Evolutionary conservation across 2,113 vertebrate species (phyloP).

Genomic region (Tragelaphus strepsiceros): DNA sequence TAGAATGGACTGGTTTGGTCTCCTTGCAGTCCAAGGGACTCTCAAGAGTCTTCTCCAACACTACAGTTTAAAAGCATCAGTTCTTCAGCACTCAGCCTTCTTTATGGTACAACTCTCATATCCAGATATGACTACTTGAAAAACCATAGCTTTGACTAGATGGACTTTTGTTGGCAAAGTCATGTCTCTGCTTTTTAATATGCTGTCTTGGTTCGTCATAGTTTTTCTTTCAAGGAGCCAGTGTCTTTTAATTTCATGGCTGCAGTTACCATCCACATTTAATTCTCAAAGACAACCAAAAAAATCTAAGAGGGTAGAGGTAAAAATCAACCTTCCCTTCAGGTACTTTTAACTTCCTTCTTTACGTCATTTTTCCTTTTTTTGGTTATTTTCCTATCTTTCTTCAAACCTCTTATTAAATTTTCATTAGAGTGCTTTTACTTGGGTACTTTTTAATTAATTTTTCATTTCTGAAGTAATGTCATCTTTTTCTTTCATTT

Average conservation of each 20-base stretch:
- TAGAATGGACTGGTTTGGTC: neutral
- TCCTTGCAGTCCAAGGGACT: neutral
- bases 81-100: neutral
- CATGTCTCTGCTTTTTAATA: neutral
- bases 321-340: neutral
- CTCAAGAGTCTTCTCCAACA: neutral
- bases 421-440: constrained; percentile 1
- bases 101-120: neutral
- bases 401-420: neutral
- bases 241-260: neutral
- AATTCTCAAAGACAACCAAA: neutral
- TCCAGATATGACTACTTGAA: neutral
- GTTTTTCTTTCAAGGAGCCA: neutral
- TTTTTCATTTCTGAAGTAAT: neutral
- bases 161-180: neutral
- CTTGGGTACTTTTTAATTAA: neutral
- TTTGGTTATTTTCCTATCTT: neutral
- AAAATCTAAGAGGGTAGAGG: neutral
- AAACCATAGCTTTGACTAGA: neutral
- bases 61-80: neutral
- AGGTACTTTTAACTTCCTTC: neutral
- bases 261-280: neutral
- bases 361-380: neutral
- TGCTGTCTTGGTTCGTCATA: neutral
- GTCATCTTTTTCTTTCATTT: neutral